Percentiles rank a stretch among this genome's conserved stretches.
Evolutionary conservation across 2,888 invertebrate species (phyloP).

Genomic region (Thecophora atra): DNA sequence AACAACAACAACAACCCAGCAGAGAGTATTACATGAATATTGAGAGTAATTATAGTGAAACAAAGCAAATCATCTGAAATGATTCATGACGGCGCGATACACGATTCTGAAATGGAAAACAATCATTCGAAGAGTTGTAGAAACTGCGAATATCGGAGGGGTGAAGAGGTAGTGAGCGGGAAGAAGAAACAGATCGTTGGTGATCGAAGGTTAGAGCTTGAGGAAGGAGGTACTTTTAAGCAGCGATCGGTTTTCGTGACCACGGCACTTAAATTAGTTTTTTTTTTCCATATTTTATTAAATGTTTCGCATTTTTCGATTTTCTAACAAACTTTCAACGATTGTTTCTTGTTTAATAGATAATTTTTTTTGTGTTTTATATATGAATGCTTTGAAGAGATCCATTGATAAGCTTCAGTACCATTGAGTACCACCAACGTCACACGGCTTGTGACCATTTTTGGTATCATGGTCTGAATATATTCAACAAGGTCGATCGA

Average conservation of each 20-base stretch:
- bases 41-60: no score
- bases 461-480: constrained; percentile 27
- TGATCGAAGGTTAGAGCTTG: background rate
- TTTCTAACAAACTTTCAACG: background rate
- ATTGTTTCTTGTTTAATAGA: background rate
- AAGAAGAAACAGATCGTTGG: background rate
- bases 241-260: background rate
- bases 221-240: background rate
- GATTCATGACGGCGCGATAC: no score
- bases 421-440: background rate
- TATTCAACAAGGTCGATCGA: constrained; percentile 3
- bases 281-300: background rate
- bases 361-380: background rate
- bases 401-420: background rate
- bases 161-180: background rate
- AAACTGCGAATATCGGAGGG: no score
- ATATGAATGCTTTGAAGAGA: no score
- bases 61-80: no score
- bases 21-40: background rate
- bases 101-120: background rate
- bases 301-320: background rate
- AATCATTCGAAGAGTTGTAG: background rate
- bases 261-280: background rate
- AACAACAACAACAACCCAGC: constrained; percentile 7
- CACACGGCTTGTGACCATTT: constrained; percentile 18